A percentile compares a stretch with the other conserved stretches of the same genome.
Conservation (phyloP, 2,888 invertebrate species). For the Calephelis perditalis region DNA sequence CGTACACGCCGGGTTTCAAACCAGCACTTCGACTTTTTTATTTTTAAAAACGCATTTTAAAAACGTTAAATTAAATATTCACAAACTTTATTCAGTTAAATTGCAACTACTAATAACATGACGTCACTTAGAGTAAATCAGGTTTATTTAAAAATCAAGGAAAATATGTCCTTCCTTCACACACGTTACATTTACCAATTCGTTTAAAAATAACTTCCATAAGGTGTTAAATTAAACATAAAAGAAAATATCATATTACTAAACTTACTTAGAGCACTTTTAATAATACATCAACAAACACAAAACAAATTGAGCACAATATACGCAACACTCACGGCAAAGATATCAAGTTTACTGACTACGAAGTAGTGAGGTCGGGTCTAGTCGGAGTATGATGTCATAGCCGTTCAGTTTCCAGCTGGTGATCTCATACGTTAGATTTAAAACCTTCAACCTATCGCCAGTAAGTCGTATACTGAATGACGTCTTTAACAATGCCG, state of each 20-base stretch:
- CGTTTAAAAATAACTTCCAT: no score
- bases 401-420: conserved; percentile 15
- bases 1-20: no score
- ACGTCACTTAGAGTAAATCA: conserved; percentile 3
- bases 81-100: no score
- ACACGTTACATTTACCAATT: neutral
- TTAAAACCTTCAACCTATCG: conserved; percentile 14
- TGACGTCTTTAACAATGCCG: neutral
- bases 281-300: conserved; percentile 6
- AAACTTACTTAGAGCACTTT: conserved; percentile 1
- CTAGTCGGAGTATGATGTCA: conserved; percentile 21
- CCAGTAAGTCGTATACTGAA: neutral
- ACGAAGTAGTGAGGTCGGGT: conserved; percentile 7
- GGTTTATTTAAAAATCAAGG: conserved; percentile 6
- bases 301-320: neutral
- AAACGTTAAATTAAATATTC: no score
- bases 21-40: no score
- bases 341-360: conserved; percentile 10
- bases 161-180: conserved; percentile 2
- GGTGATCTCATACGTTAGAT: conserved; percentile 21
- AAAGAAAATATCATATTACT: no score
- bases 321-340: conserved; percentile 6
- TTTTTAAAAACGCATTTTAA: no score
- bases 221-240: no score
- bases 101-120: neutral